Percentiles rank a stretch among this genome's conserved stretches.
Conservation (phyloP, 2,888 invertebrate species). For the Sipha maydis region DNA sequence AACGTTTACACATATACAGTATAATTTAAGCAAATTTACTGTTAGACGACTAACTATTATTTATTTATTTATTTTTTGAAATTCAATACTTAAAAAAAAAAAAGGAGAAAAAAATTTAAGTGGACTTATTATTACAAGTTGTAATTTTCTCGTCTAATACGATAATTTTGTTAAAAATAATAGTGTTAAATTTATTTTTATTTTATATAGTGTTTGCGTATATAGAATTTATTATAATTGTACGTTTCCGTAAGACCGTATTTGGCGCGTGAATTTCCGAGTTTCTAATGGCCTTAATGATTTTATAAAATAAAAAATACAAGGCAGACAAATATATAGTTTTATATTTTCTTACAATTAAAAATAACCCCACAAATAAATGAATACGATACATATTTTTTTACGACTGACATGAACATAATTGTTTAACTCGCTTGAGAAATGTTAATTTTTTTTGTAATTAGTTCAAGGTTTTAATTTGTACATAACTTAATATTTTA, state of each 20-base stretch:
- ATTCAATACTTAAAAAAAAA: neutral
- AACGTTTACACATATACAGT: no score
- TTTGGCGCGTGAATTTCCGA: conserved; percentile 60
- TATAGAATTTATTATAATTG: conserved; percentile 47
- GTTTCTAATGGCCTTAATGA: conserved; percentile 60
- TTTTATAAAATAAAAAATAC: conserved; percentile 22
- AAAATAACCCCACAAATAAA: conserved; percentile 1
- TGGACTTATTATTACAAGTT: neutral
- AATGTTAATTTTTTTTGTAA: conserved; percentile 15
- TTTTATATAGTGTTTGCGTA: neutral
- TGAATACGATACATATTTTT: neutral
- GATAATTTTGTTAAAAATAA: conserved; percentile 10
- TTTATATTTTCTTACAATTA: conserved; percentile 41
- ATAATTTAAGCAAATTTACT: no score
- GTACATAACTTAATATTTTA: neutral
- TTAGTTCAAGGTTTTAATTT: conserved; percentile 21
- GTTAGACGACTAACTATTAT: neutral
- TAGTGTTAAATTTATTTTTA: conserved; percentile 1
- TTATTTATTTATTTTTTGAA: neutral
- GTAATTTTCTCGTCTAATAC: neutral
- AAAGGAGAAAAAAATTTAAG: no score
- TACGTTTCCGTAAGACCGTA: conserved; percentile 52
- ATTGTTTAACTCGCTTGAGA: neutral
- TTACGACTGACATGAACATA: neutral
- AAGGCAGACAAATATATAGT: conserved; percentile 32